Conservation (phyloP, 1,140 invertebrate species). For the Ceratosolen solmsi region DNA sequence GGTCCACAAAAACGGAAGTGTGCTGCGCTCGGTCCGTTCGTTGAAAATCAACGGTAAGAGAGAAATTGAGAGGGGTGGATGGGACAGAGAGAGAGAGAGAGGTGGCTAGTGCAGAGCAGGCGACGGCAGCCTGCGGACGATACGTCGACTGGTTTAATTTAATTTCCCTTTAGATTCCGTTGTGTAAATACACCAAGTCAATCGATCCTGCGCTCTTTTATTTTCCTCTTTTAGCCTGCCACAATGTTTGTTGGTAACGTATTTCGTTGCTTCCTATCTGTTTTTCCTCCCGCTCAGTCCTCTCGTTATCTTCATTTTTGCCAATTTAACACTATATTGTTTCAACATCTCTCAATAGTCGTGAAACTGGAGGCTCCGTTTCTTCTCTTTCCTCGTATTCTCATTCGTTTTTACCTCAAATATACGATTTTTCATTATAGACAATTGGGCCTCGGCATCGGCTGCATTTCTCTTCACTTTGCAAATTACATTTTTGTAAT, state of each 20-base stretch:
- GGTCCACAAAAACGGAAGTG: conserved; percentile 41
- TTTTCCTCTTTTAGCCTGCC: not conserved
- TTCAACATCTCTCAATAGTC: not conserved
- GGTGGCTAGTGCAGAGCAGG: conserved; percentile 12
- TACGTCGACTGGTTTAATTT: conserved; percentile 52
- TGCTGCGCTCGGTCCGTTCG: conserved; percentile 17
- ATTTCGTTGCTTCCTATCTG: not conserved
- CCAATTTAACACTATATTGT: not conserved
- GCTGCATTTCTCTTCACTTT: too few relatives aligned
- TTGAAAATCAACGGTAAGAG: conserved; percentile 35
- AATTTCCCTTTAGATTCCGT: conserved; percentile 52
- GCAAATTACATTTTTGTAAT: too few relatives aligned
- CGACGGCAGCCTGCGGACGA: conserved; percentile 9
- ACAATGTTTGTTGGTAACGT: not conserved
- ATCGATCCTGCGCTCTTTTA: conserved; percentile 32
- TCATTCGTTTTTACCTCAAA: too few relatives aligned
- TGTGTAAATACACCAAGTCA: conserved; percentile 45
- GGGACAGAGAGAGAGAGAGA: not conserved
- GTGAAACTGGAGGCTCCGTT: not conserved
- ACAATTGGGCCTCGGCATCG: too few relatives aligned
- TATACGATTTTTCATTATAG: too few relatives aligned
- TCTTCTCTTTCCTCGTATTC: too few relatives aligned
- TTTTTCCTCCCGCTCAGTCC: not conserved
- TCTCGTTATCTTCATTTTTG: not conserved
- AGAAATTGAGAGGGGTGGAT: not conserved